Conservation (phyloP, 1,140 invertebrate species). For the Ceratina australensis region DNA sequence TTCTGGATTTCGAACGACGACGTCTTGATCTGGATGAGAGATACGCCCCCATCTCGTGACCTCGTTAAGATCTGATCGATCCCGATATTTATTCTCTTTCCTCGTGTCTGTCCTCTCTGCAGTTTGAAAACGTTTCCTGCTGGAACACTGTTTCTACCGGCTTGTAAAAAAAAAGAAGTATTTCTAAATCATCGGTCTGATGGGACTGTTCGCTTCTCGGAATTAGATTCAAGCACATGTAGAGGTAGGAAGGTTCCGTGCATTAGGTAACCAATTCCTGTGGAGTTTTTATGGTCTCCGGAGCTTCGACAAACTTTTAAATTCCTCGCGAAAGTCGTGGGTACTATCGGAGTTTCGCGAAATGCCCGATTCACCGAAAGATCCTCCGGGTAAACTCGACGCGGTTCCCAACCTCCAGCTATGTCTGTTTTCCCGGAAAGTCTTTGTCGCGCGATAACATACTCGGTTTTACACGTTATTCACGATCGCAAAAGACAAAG, state of each 20-base stretch:
- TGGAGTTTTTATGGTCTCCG: neutral
- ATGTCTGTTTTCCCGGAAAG: conserved; percentile 11
- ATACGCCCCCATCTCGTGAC: conserved; percentile 2
- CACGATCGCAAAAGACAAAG: neutral
- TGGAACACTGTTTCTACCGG: neutral
- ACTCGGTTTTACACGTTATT: neutral
- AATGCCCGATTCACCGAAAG: conserved; percentile 36
- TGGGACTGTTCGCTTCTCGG: neutral
- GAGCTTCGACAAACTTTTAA: conserved; percentile 24
- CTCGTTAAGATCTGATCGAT: conserved; percentile 26
- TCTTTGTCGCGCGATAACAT: neutral
- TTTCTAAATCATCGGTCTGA: neutral
- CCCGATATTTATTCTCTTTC: conserved; percentile 1
- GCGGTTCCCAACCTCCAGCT: neutral
- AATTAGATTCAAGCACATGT: neutral
- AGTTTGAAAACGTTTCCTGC: no score
- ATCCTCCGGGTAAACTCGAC: conserved; percentile 11
- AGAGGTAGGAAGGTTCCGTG: neutral
- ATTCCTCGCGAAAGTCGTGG: conserved; percentile 18
- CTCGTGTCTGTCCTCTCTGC: neutral
- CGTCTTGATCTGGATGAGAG: conserved; percentile 35
- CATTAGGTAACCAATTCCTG: neutral
- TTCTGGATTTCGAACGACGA: neutral
- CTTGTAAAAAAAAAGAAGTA: neutral
- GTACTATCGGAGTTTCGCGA: conserved; percentile 5